These are phyloP conservation scores for Excalfactoria chinensis DNA, from an alignment of 2,113 vertebrate genomes.

Conservation along the genomic window DNA sequence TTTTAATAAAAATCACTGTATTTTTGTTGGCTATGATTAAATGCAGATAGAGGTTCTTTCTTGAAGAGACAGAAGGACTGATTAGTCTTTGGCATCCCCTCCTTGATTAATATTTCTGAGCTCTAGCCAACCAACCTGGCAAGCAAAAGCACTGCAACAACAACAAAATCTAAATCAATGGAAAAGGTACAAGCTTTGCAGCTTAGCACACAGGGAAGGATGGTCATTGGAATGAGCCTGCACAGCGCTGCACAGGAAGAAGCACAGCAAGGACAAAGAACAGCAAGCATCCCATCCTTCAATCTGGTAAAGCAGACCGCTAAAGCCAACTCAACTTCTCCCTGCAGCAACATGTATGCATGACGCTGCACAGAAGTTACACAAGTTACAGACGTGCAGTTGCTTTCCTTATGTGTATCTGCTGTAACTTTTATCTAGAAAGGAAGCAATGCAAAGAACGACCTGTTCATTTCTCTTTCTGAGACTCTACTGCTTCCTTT, in stretches of 20 bases:
- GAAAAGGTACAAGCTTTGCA: background rate
- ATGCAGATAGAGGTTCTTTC: background rate
- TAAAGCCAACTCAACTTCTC: background rate
- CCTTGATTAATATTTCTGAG: background rate
- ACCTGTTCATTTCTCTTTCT: background rate
- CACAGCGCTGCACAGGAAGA: background rate
- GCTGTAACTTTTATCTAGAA: background rate
- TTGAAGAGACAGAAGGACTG: background rate
- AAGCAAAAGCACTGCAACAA: constrained; percentile 33
- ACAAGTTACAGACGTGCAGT: background rate
- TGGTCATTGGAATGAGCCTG: accelerated
- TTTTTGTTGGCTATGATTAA: background rate
- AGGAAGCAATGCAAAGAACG: background rate
- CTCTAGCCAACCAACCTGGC: constrained; percentile 24
- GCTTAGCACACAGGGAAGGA: background rate
- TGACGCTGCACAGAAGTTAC: background rate
- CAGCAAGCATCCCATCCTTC: background rate
- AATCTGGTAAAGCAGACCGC: background rate
- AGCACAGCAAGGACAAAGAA: background rate
- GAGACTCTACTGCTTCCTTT: background rate
- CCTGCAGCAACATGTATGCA: background rate
- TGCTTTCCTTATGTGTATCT: background rate
- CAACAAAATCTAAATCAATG: background rate
- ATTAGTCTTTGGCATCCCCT: constrained; percentile 20
- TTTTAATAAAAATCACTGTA: constrained; percentile 13